Evolutionary conservation across 2,797 vertebrate species (phyloP).

Genomic region (Echiichthys vipera): DNA sequence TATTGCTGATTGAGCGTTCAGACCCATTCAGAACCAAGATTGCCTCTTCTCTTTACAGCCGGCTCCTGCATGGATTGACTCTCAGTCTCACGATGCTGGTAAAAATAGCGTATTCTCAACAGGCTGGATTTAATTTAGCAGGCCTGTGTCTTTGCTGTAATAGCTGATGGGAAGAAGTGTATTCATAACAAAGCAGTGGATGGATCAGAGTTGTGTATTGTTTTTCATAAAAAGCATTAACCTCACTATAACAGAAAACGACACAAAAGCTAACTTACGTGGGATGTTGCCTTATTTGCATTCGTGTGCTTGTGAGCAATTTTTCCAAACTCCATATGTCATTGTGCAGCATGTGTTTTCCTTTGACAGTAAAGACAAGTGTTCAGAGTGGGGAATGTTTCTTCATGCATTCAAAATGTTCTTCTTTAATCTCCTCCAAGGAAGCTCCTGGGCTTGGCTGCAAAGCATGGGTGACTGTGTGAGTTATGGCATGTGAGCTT

Average conservation of each 20-base stretch:
- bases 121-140: constrained; percentile 83
- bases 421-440: constrained; percentile 76
- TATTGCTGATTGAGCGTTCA: constrained; percentile 80
- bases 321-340: constrained; percentile 20
- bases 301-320: constrained; percentile 33
- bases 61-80: constrained; percentile 79
- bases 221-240: constrained; percentile 13
- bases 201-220: constrained; percentile 26
- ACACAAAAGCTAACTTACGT: neutral
- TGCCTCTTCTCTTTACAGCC: constrained; percentile 78
- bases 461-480: constrained; percentile 76
- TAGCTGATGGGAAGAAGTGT: constrained; percentile 59
- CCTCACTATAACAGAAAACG: constrained; percentile 13
- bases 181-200: constrained; percentile 45
- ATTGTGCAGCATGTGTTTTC: constrained; percentile 38
- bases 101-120: constrained; percentile 84
- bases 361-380: constrained; percentile 59
- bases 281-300: constrained; percentile 39
- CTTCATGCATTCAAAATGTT: constrained; percentile 67
- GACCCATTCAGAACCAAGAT: constrained; percentile 77
- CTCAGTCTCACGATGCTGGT: constrained; percentile 78
- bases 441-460: constrained; percentile 74
- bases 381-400: constrained; percentile 63
- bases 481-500: constrained; percentile 75
- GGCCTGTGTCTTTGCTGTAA: constrained; percentile 68